A percentile compares a stretch with the other conserved stretches of the same genome.
phyloP scores from a whole-genome alignment of 2,888 invertebrate genomes.

The Cantharis lateralis region DNA sequence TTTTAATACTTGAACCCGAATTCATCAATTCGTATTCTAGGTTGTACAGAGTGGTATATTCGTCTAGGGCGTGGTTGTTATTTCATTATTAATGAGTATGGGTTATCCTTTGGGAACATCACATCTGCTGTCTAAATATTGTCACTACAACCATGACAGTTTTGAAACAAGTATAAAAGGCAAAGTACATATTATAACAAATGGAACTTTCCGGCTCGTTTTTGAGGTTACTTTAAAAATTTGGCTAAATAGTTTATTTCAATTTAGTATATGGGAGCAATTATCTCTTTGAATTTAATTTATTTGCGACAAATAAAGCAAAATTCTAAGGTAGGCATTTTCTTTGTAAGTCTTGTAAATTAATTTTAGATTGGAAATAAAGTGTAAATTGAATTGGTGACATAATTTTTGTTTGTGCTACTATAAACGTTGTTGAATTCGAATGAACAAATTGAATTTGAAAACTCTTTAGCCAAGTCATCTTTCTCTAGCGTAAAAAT shows the following conservation, averaged over 20 bases:
- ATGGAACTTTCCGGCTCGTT: background rate
- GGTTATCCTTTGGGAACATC: background rate
- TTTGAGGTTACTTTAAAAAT: background rate
- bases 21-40: background rate
- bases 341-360: background rate
- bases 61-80: background rate
- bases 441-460: background rate
- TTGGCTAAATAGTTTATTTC: background rate
- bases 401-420: background rate
- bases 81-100: background rate
- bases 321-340: background rate
- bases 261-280: background rate
- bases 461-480: background rate
- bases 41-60: background rate
- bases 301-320: background rate
- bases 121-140: background rate
- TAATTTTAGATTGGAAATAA: background rate
- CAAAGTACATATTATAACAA: background rate
- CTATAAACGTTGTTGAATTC: background rate
- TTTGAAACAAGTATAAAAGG: background rate
- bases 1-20: background rate
- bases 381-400: background rate
- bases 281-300: background rate
- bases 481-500: conserved; percentile 4
- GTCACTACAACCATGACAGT: background rate